Conservation (phyloP, 2,888 invertebrate species). For the Allygus modestus region DNA sequence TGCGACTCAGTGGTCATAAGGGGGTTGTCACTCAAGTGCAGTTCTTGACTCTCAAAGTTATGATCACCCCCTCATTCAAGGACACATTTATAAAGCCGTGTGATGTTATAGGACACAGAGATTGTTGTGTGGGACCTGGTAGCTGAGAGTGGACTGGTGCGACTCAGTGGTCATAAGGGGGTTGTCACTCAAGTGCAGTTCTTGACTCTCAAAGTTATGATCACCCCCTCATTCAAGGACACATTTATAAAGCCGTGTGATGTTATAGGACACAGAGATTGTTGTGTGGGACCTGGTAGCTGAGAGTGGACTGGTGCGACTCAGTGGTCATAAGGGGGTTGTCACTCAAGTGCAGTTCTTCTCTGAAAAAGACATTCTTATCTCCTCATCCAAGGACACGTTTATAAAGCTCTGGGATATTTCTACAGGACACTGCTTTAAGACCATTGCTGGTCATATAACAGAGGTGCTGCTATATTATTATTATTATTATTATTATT, state of each 20-base stretch:
- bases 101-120: no score
- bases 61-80: no score
- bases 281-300: conserved; percentile 97
- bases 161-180: conserved; percentile 95
- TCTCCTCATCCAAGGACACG: conserved; percentile 94
- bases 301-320: conserved; percentile 91
- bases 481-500: no score
- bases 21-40: no score
- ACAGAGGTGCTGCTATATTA: conserved; percentile 80
- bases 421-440: conserved; percentile 96
- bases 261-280: conserved; percentile 89
- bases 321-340: conserved; percentile 94
- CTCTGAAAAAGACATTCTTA: conserved; percentile 81
- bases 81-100: no score
- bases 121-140: conserved; percentile 98
- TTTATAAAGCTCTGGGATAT: conserved; percentile 99
- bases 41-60: no score
- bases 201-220: conserved; percentile 82
- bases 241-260: not conserved
- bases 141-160: conserved; percentile 91
- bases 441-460: conserved; percentile 93
- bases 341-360: conserved; percentile 90
- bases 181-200: conserved; percentile 90
- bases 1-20: no score
- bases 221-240: conserved; percentile 79